Evolutionary conservation across 2,113 vertebrate species (phyloP).

Genomic region (Menidia beryllina): DNA sequence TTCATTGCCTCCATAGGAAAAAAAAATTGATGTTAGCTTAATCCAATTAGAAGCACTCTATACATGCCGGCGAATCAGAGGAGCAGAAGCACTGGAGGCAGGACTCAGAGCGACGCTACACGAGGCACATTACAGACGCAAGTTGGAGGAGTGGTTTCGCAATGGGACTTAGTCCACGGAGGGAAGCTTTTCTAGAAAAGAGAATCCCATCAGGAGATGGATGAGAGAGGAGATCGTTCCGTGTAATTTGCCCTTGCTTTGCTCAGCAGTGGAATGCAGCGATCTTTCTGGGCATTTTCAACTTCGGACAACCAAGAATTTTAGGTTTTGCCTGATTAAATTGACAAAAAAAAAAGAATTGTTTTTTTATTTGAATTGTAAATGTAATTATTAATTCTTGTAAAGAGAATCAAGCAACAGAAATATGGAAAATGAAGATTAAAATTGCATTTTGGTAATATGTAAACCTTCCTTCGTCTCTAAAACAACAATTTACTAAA

Average conservation of each 20-base stretch:
- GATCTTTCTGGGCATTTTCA: slow-evolving; percentile 20
- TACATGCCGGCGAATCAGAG: not conserved
- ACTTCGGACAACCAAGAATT: not conserved
- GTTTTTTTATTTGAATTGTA: too few species aligned
- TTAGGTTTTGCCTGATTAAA: not conserved
- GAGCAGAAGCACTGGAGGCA: slow-evolving; percentile 17
- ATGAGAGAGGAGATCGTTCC: not conserved
- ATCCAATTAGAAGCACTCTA: slow-evolving; percentile 3
- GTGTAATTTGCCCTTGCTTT: slow-evolving; percentile 18
- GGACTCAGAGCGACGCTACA: slow-evolving; percentile 25
- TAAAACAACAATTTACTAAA: not conserved
- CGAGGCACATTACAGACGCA: slow-evolving; percentile 71
- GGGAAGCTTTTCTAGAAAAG: not conserved
- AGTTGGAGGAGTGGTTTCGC: slow-evolving; percentile 10
- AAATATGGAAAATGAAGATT: too few species aligned
- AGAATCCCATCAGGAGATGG: slow-evolving; percentile 18
- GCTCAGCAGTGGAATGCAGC: slow-evolving; percentile 1
- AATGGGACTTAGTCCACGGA: not conserved
- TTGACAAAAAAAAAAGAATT: not conserved
- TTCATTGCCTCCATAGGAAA: not conserved
- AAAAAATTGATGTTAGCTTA: not conserved
- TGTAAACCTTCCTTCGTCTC: too few species aligned
- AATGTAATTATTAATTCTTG: too few species aligned
- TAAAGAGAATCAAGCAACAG: too few species aligned
- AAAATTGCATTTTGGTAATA: too few species aligned